Evolutionary conservation across 2,797 vertebrate genomes (phyloP), one percentile per base, ranked within the genome.

Genomic region (Hybognathus amarus): DNA sequence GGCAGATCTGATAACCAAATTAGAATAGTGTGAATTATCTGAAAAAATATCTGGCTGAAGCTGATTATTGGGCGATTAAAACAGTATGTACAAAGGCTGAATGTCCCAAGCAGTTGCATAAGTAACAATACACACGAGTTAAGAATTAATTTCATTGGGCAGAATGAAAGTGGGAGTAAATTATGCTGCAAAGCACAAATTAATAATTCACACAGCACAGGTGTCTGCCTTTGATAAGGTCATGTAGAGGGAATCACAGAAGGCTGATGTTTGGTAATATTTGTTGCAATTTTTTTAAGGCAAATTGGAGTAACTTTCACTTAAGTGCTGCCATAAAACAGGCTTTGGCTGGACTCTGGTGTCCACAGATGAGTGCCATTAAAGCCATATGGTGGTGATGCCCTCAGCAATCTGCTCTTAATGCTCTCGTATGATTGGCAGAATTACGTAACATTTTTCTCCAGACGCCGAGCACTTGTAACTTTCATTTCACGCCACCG

Each of bases 391-490:
- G 18, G 15, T 17, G 36, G 11, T 33, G 80, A 66, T 74, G 77
- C 47, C 45, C 27, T 79, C 45, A 67, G 75, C 79, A 79, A n/a
- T 73, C 79, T 77, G 79, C n/a, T 79, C 42, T 77, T 67, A 73
- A 66, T 24, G 45, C 30, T 54, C 30, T 66, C 63, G 68, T 27
- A 11, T 63, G 59, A 63, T 76, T 52, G 66, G 33, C 52, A 36
- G 40, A 80, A 75, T 83, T 86, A 86, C 81, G 71, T 86, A 86
- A 83, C 33, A 59, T 68, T 67, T 73, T 36, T 45, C 76, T 75
- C 63, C 64, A 77, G 50, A 70, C 80, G 74, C 50, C 66, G 52
- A 77, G 30, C 40, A 50, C 40, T 52, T 63, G 4, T 36, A 71
- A 83, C 82, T 83, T 78, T 83, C 20, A 83, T 47, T n/a, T 69